Conservation (phyloP, 2,888 invertebrate genomes). For the Aporophyla nigra region DNA sequence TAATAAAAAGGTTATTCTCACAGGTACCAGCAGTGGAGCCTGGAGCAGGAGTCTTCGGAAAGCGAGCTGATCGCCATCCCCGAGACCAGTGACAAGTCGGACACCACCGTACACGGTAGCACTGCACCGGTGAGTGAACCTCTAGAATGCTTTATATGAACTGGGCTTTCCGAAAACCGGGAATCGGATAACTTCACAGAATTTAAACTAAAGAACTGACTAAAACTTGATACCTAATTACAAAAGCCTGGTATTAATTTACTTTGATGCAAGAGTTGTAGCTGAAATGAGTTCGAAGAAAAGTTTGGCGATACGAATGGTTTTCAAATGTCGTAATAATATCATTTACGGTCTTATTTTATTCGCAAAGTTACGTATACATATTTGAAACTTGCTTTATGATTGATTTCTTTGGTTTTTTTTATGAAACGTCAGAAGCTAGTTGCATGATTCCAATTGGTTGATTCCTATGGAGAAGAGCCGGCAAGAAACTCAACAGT, state of each 20-base stretch:
- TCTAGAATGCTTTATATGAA: neutral
- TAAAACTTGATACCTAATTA: neutral
- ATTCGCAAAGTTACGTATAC: too few relatives aligned
- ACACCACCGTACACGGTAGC: constrained; percentile 95
- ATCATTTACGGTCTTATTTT: too few relatives aligned
- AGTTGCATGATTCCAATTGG: too few relatives aligned
- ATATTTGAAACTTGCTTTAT: neutral
- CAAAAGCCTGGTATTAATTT: neutral
- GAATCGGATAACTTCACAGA: neutral
- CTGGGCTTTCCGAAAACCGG: neutral
- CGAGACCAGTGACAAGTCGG: constrained; percentile 96
- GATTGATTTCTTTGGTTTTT: neutral
- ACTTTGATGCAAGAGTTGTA: neutral
- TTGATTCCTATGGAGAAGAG: too few relatives aligned
- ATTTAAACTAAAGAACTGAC: too few relatives aligned
- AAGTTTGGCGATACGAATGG: neutral
- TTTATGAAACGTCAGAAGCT: too few relatives aligned
- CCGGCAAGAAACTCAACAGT: too few relatives aligned
- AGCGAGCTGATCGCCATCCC: constrained; percentile 97
- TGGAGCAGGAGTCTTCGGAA: constrained; percentile 96
- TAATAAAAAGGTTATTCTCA: constrained; percentile 32
- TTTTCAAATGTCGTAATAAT: neutral
- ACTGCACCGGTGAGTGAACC: constrained; percentile 90
- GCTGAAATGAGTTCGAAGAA: too few relatives aligned
- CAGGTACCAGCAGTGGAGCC: constrained; percentile 90